Percentiles rank a stretch among this genome's conserved stretches.
These are phyloP conservation scores for Calliopum simillimum DNA, from an alignment of 2,888 invertebrate species.

Conservation along the genomic window DNA sequence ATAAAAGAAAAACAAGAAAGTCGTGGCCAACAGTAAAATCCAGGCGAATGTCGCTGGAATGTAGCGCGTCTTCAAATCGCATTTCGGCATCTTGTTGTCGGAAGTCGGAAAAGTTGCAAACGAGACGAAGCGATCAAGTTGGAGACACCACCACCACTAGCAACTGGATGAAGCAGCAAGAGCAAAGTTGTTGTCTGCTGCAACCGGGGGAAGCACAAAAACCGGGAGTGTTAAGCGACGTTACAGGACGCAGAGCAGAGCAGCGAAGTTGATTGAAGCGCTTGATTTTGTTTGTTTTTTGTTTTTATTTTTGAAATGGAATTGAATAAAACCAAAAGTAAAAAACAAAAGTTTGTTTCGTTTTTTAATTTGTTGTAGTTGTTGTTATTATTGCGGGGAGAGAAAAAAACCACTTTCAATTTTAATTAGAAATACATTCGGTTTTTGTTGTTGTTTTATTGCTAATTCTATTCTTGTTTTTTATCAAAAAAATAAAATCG, in stretches of 20 bases:
- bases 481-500: neutral
- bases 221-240: neutral
- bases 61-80: constrained; percentile 95
- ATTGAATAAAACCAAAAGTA: neutral
- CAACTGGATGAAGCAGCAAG: constrained; percentile 25
- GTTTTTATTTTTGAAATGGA: too few species aligned
- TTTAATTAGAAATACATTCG: too few species aligned
- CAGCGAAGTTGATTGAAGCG: too few species aligned
- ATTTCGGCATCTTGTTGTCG: constrained; percentile 83
- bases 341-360: constrained; percentile 34
- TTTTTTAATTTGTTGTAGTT: constrained; percentile 25
- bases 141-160: neutral
- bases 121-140: neutral
- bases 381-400: constrained; percentile 13
- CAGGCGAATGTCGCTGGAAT: constrained; percentile 99
- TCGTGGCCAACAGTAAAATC: constrained; percentile 93
- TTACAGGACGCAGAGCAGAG: neutral
- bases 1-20: constrained; percentile 95
- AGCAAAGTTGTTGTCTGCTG: constrained; percentile 1
- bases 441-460: too few species aligned
- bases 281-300: too few species aligned
- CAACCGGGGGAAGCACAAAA: constrained; percentile 5
- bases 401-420: too few species aligned
- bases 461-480: too few species aligned
- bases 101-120: constrained; percentile 8